Conservation (phyloP, 1,140 invertebrate genomes). For the Tetragonula clypearis region DNA sequence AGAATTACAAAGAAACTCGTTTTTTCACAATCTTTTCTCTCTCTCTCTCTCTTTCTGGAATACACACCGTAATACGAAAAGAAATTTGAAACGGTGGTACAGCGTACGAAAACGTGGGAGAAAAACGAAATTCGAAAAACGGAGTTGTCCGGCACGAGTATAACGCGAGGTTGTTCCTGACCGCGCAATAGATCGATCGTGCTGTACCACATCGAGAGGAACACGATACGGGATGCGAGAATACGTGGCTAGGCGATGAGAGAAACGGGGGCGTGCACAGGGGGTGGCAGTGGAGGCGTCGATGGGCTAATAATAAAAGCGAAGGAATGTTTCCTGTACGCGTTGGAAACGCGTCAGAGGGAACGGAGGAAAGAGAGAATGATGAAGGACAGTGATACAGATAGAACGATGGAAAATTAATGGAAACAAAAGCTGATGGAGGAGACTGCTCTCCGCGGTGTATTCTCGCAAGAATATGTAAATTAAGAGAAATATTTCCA, state of each 20-base stretch:
- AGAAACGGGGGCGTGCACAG: constrained; percentile 12
- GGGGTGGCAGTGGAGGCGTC: background rate
- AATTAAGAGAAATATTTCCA: background rate
- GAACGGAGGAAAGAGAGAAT: background rate
- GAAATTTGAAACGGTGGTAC: background rate
- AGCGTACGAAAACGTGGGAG: background rate
- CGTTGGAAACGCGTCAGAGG: background rate
- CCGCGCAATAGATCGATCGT: constrained; percentile 38
- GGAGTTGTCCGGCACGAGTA: background rate
- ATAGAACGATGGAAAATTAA: background rate
- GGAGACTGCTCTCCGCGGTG: background rate
- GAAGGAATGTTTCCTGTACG: constrained; percentile 40
- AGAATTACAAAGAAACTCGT: background rate
- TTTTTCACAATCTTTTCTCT: too few species aligned
- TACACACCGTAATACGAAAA: background rate
- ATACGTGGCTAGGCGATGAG: background rate
- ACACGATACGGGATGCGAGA: constrained; percentile 25
- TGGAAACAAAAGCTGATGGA: constrained; percentile 1
- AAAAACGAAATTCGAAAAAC: background rate
- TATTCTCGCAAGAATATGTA: background rate
- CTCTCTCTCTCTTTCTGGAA: background rate
- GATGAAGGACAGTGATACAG: background rate
- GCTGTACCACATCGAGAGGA: constrained; percentile 9
- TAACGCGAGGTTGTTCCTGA: background rate
- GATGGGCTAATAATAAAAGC: constrained; percentile 42